Conservation (phyloP, 1,140 invertebrate genomes). For the Geopemphigus sp. region DNA sequence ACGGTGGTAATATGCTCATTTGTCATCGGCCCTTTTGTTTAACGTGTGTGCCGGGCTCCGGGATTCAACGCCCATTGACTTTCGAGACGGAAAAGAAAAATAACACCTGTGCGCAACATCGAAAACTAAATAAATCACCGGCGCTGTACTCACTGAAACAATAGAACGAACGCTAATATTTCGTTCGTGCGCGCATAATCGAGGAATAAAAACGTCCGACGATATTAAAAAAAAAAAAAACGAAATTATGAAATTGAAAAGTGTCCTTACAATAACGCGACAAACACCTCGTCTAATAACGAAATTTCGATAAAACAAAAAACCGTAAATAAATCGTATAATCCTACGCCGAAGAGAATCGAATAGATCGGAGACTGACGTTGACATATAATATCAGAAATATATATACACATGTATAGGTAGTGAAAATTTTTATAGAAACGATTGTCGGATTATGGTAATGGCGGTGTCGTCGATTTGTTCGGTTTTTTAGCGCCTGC, state of each 20-base stretch:
- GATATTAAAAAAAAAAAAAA: constrained; percentile 4
- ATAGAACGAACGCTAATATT: constrained; percentile 28
- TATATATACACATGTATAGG: too few species aligned
- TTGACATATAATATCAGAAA: not conserved
- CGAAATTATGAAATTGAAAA: not conserved
- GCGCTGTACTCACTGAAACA: not conserved
- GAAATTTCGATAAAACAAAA: constrained; percentile 15
- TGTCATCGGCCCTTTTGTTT: constrained; percentile 39
- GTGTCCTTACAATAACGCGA: constrained; percentile 8
- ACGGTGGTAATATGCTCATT: constrained; percentile 13
- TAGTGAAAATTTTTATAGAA: constrained; percentile 5
- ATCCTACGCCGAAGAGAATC: constrained; percentile 1
- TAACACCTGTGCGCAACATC: constrained; percentile 13
- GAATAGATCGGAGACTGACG: constrained; percentile 6
- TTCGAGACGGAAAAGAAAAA: constrained; percentile 16
- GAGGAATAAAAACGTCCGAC: constrained; percentile 23
- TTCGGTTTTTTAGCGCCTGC: constrained; percentile 41
- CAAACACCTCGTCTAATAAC: not conserved
- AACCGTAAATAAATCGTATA: not conserved
- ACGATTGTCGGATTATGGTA: constrained; percentile 38
- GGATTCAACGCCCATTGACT: constrained; percentile 38
- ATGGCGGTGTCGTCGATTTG: constrained; percentile 38
- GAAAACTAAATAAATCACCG: constrained; percentile 26
- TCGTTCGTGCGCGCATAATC: not conserved
- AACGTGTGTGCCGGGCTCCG: not conserved